phyloP scores from a whole-genome alignment of 2,888 invertebrate genomes.

The Ferrisia virgata region DNA sequence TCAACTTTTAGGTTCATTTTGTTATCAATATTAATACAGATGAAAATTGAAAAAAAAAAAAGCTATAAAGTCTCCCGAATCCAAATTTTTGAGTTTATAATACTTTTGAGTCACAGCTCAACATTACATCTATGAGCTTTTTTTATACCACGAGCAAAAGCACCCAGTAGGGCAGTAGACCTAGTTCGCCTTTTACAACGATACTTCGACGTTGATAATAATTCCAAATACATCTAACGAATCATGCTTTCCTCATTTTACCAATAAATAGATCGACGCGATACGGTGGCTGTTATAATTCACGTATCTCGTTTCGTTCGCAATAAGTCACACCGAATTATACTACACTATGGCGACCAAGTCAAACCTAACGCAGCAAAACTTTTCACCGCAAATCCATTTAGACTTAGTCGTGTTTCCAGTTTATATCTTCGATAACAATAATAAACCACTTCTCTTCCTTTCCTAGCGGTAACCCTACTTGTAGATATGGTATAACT shows the following conservation, averaged over 20 bases:
- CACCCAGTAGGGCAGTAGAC: no score
- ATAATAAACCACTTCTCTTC: neutral
- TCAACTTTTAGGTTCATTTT: no score
- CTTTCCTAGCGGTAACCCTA: neutral
- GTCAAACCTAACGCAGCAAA: neutral
- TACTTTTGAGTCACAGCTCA: no score
- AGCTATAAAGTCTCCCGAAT: no score
- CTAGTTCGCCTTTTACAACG: no score
- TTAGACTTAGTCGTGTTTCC: neutral
- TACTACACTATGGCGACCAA: neutral
- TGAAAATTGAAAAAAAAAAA: no score
- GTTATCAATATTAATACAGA: no score
- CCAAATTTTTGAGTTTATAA: no score
- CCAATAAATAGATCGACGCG: no score
- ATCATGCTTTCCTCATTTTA: neutral
- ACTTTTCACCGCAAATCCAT: conserved; percentile 10
- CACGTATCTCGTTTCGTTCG: neutral
- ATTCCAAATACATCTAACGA: conserved; percentile 8
- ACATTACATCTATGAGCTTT: no score
- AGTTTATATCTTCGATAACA: neutral
- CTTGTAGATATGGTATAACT: neutral
- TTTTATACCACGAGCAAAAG: no score
- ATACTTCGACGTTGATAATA: neutral
- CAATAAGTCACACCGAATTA: conserved; percentile 9
- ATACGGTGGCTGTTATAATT: neutral